A percentile compares a stretch with the other conserved stretches of the same genome.
phyloP scores from a whole-genome alignment of 1,140 invertebrate genomes.

The Lineus longissimus region DNA sequence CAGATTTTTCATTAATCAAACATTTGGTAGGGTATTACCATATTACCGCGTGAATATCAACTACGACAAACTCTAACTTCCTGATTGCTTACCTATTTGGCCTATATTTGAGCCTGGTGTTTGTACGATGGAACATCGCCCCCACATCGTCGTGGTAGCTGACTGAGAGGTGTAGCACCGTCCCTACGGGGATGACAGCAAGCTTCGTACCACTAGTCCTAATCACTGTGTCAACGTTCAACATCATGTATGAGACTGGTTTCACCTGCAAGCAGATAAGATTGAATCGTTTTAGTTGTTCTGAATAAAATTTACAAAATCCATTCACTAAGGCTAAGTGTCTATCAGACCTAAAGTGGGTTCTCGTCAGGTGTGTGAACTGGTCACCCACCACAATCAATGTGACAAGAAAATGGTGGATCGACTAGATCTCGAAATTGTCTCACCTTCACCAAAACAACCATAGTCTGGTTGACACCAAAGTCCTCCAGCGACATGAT shows the following conservation, averaged over 20 bases:
- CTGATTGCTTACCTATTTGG: conserved; percentile 53
- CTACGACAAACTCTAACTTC: no score
- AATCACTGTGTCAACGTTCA: conserved; percentile 42
- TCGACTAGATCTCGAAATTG: not conserved
- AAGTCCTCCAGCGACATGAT: conserved; percentile 61
- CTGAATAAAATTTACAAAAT: no score
- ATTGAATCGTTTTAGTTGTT: not conserved
- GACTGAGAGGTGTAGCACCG: conserved; percentile 47
- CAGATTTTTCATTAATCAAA: no score
- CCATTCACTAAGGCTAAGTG: not conserved
- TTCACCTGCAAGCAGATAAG: conserved; percentile 47
- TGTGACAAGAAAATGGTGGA: not conserved
- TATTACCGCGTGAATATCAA: no score
- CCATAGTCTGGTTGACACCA: conserved; percentile 57
- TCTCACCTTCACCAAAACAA: conserved; percentile 52
- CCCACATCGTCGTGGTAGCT: conserved; percentile 57
- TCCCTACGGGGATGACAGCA: conserved; percentile 51
- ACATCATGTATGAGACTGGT: conserved; percentile 55
- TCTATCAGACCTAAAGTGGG: not conserved
- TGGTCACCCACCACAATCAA: not conserved
- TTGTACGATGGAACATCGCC: conserved; percentile 51
- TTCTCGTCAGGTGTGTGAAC: not conserved
- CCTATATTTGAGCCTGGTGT: conserved; percentile 45
- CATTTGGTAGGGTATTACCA: no score
- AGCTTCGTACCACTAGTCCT: conserved; percentile 37